Evolutionary conservation across 2,797 vertebrate genomes (phyloP).

Genomic region (Artibeus jamaicensis): DNA sequence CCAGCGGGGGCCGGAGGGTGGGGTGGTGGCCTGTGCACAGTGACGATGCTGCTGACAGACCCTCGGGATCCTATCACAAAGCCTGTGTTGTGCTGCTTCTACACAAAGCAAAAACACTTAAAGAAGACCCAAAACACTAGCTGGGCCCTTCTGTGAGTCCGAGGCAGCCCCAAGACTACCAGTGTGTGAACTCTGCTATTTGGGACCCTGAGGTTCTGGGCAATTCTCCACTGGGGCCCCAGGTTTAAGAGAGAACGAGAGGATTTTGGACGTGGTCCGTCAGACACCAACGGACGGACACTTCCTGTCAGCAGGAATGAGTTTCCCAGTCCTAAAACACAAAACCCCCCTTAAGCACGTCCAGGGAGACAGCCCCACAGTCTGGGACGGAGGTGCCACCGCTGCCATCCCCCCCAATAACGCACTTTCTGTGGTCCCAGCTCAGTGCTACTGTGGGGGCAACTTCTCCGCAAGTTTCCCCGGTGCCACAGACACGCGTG

Average conservation of each 20-base stretch:
- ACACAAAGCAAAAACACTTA: not conserved
- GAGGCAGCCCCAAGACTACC: not conserved
- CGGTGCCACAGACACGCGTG: no score
- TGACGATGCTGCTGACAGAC: not conserved
- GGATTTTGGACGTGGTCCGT: no score
- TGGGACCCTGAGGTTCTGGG: no score
- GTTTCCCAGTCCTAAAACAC: not conserved
- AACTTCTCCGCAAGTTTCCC: no score
- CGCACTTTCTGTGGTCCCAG: no score
- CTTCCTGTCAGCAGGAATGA: not conserved
- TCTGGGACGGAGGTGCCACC: not conserved
- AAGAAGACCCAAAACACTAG: not conserved
- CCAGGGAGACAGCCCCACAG: not conserved
- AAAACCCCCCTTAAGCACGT: not conserved
- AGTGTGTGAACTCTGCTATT: not conserved
- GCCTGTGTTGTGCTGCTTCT: not conserved
- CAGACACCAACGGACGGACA: not conserved
- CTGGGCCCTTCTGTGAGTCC: not conserved
- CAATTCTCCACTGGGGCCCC: not conserved
- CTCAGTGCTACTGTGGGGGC: no score
- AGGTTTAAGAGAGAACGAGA: not conserved
- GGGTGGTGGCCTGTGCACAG: rapidly evolving
- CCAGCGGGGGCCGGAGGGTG: not conserved
- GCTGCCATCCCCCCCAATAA: not conserved
- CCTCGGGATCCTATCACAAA: not conserved